phyloP scores from a whole-genome alignment of 2,113 vertebrate species.

The Machaerirhynchus nigripectus region DNA sequence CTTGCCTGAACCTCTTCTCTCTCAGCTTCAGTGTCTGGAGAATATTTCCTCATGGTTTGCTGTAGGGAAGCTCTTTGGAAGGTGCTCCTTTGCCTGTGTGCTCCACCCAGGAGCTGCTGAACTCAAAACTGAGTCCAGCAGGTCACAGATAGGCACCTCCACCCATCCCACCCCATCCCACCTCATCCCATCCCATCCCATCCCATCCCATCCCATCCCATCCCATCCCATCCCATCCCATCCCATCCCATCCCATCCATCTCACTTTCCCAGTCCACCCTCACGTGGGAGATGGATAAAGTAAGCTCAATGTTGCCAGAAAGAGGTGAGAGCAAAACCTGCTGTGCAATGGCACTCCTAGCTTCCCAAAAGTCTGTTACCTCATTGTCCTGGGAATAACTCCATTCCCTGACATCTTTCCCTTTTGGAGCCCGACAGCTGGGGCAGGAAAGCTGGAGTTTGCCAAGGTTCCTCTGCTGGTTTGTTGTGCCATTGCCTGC shows the following conservation, averaged over 20 bases:
- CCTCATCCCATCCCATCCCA: not conserved
- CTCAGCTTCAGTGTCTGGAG: not conserved
- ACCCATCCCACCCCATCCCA: not conserved
- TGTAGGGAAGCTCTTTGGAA: not conserved
- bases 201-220: not conserved
- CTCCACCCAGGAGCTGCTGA: not conserved
- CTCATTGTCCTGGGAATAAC: not conserved
- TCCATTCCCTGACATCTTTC: not conserved
- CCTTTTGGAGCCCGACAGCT: not conserved
- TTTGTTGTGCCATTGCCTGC: not conserved
- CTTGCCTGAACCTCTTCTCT: not conserved
- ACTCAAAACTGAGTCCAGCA: rapidly evolving
- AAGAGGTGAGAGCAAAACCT: not conserved
- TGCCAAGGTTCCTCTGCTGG: not conserved
- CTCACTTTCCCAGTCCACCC: not conserved
- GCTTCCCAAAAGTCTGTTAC: not conserved
- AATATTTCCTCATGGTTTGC: not conserved
- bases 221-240: not conserved
- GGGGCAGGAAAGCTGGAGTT: not conserved
- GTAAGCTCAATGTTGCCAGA: not conserved
- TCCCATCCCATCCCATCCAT: not conserved
- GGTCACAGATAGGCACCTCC: not conserved
- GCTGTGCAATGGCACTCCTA: not conserved
- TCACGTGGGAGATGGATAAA: not conserved
- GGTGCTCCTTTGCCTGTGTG: not conserved